These are phyloP conservation scores for Brevimyrus niger DNA, from an alignment of 2,113 vertebrate genomes.

Conservation along the genomic window DNA sequence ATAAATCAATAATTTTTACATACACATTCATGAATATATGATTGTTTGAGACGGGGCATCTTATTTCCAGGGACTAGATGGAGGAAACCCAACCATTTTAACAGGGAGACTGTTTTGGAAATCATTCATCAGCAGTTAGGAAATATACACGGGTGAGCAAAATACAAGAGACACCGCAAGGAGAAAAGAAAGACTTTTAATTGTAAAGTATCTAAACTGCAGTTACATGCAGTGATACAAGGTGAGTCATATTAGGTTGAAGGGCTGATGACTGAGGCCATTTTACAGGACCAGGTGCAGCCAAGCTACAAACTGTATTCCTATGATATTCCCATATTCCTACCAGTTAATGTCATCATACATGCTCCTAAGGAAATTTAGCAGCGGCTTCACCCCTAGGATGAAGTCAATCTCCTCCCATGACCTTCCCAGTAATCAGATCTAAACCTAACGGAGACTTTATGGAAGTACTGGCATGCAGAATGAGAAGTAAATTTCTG, in stretches of 20 bases:
- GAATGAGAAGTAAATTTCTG: neutral
- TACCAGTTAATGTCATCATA: neutral
- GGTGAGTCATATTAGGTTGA: neutral
- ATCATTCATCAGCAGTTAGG: neutral
- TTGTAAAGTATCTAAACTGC: neutral
- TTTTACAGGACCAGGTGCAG: neutral
- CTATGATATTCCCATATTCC: neutral
- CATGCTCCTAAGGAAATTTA: neutral
- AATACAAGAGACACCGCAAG: neutral
- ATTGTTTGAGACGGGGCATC: neutral
- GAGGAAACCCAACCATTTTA: neutral
- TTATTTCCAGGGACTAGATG: neutral
- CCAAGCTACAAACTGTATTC: neutral
- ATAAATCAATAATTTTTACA: too few relatives aligned
- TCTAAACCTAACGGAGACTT: neutral
- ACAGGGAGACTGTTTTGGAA: neutral
- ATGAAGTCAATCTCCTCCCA: neutral
- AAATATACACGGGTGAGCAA: neutral
- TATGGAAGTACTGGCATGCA: too few relatives aligned
- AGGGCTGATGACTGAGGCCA: neutral
- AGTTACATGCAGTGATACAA: neutral
- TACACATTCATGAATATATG: neutral
- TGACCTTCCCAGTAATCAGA: neutral
- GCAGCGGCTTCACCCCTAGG: neutral
- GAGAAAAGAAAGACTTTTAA: neutral